Conservation (phyloP, 2,113 vertebrate genomes). For the Psephotus haematonotus region DNA sequence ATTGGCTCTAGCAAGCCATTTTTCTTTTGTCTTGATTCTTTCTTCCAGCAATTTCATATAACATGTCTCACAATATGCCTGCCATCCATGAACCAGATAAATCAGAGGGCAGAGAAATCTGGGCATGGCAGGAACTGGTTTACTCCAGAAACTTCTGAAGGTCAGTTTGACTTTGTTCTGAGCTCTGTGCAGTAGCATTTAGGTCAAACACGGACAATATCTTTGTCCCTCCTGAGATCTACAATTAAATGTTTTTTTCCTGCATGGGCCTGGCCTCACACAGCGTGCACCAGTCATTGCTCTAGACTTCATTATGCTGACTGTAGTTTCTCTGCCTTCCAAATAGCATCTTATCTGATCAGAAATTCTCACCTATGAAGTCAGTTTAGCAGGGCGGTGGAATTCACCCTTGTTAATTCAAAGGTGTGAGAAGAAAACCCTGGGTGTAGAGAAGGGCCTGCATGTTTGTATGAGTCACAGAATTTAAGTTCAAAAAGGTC, state of each 20-base stretch:
- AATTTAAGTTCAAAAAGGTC: background rate
- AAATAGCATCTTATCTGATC: background rate
- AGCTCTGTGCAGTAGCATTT: background rate
- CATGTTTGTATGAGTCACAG: background rate
- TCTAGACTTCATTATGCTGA: background rate
- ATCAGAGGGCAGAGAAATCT: background rate
- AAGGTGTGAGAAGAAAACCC: background rate
- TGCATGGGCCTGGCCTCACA: background rate
- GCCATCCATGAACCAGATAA: background rate
- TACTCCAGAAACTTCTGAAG: background rate
- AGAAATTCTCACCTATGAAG: background rate
- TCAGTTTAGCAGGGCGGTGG: background rate
- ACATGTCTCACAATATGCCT: background rate
- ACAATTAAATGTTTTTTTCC: background rate
- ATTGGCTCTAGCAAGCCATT: background rate
- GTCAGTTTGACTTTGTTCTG: background rate
- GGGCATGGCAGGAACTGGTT: background rate
- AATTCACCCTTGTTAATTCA: background rate
- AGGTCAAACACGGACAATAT: background rate
- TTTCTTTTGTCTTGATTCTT: background rate
- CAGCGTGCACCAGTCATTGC: accelerated
- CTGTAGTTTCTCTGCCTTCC: background rate
- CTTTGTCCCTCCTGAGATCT: background rate
- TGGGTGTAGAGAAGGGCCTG: background rate
- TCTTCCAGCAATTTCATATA: background rate